Percentiles rank a stretch among this genome's conserved stretches.
These are phyloP conservation scores for Hypomecis atomaria DNA, from an alignment of 2,888 invertebrate species.

Conservation along the genomic window DNA sequence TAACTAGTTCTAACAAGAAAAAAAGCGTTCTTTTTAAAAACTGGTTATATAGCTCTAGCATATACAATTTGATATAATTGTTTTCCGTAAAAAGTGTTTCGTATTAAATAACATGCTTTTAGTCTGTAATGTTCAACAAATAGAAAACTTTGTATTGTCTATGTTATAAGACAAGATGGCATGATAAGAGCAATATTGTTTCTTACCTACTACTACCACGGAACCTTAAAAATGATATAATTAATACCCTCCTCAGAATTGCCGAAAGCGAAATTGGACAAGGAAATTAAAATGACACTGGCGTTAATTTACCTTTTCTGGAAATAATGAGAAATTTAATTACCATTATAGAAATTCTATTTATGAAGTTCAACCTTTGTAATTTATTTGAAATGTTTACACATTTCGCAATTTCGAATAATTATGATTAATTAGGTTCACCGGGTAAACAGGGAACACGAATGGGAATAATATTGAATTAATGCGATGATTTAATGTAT, in stretches of 20 bases:
- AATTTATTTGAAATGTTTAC: slow-evolving; percentile 36
- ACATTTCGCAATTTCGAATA: slow-evolving; percentile 28
- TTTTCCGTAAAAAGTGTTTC: too few relatives aligned
- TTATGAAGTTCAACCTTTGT: slow-evolving; percentile 28
- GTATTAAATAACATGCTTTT: too few relatives aligned
- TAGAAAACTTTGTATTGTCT: too few relatives aligned
- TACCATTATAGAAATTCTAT: slow-evolving; percentile 27
- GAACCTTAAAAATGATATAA: slow-evolving; percentile 13
- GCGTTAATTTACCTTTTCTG: slow-evolving; percentile 31
- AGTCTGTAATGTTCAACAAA: too few relatives aligned
- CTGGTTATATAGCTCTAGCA: too few relatives aligned
- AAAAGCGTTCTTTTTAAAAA: too few relatives aligned
- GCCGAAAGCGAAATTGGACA: slow-evolving; percentile 26
- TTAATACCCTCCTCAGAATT: slow-evolving; percentile 20
- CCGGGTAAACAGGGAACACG: slow-evolving; percentile 9
- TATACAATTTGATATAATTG: too few relatives aligned
- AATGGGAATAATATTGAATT: slow-evolving; percentile 20
- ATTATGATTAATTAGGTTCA: slow-evolving; percentile 28
- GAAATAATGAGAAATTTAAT: slow-evolving; percentile 34
- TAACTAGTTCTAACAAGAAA: too few relatives aligned
- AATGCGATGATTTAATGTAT: slow-evolving; percentile 1
- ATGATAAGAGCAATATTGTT: too few relatives aligned
- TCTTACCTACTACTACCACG: too few relatives aligned
- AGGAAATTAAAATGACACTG: slow-evolving; percentile 32
- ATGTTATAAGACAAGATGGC: too few relatives aligned